These are phyloP conservation scores for Epinotia brunnichana DNA, from an alignment of 2,888 invertebrate species.

Conservation along the genomic window DNA sequence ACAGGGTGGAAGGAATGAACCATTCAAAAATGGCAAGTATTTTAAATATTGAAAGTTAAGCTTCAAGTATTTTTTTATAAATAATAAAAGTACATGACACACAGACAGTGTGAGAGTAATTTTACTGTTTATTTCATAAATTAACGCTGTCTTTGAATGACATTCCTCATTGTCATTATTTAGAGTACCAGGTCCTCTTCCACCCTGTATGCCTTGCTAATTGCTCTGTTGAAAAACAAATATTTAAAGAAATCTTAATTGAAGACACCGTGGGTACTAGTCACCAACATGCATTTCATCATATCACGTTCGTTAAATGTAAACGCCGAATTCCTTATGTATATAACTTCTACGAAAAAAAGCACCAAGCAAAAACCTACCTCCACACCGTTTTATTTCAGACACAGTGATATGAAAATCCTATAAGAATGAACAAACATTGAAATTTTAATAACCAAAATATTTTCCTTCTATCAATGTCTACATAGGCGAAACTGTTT, in stretches of 20 bases:
- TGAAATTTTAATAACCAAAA: not conserved
- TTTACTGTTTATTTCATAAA: too few relatives aligned
- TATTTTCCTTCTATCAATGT: not conserved
- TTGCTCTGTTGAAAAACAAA: not conserved
- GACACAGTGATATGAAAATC: slow-evolving; percentile 5
- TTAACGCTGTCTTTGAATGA: too few relatives aligned
- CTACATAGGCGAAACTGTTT: not conserved
- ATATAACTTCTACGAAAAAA: slow-evolving; percentile 51
- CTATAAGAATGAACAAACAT: not conserved
- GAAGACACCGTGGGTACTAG: not conserved
- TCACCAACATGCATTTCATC: not conserved
- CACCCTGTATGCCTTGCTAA: too few relatives aligned
- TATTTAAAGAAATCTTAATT: not conserved
- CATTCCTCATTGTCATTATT: too few relatives aligned
- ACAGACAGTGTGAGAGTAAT: too few relatives aligned
- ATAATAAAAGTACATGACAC: too few relatives aligned
- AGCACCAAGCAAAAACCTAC: slow-evolving; percentile 66
- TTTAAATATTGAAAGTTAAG: not conserved
- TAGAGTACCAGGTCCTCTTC: too few relatives aligned
- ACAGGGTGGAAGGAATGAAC: not conserved
- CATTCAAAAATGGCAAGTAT: not conserved
- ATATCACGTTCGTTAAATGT: slow-evolving; percentile 10
- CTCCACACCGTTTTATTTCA: slow-evolving; percentile 45
- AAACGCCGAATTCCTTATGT: slow-evolving; percentile 28
- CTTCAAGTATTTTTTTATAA: too few relatives aligned